A percentile compares a stretch with the other conserved stretches of the same genome.
phyloP scores from a whole-genome alignment of 2,113 vertebrate genomes.

The Sylvietta virens region DNA sequence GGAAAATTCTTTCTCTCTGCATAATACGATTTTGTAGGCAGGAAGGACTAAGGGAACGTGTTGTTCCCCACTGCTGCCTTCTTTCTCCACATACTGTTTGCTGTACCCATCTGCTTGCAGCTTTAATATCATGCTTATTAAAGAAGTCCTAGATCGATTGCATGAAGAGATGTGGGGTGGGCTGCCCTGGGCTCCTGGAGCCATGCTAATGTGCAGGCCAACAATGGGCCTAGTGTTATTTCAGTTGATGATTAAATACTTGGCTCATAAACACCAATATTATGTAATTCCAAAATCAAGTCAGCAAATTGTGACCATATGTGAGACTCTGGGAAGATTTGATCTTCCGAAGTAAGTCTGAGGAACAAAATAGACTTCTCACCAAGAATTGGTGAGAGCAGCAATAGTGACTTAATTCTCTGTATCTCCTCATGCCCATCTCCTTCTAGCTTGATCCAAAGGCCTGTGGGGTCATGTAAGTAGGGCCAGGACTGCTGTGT shows the following conservation, averaged over 20 bases:
- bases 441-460: neutral
- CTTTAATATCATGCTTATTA: neutral
- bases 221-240: slow-evolving; percentile 33
- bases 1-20: neutral
- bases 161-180: neutral
- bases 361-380: neutral
- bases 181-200: neutral
- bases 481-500: neutral
- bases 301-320: slow-evolving; percentile 30
- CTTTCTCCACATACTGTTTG: neutral
- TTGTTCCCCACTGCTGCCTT: neutral
- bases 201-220: neutral
- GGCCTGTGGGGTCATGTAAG: neutral
- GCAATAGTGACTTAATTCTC: neutral
- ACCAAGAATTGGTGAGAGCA: neutral
- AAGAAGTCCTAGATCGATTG: neutral
- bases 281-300: slow-evolving; percentile 17
- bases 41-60: neutral
- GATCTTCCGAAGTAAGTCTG: neutral
- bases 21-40: neutral
- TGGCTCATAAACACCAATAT: slow-evolving; percentile 36
- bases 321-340: neutral
- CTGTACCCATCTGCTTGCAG: neutral
- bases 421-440: neutral
- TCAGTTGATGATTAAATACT: slow-evolving; percentile 24